These are phyloP conservation scores for Eurystomus gularis DNA, from an alignment of 2,113 vertebrate genomes.

Conservation along the genomic window DNA sequence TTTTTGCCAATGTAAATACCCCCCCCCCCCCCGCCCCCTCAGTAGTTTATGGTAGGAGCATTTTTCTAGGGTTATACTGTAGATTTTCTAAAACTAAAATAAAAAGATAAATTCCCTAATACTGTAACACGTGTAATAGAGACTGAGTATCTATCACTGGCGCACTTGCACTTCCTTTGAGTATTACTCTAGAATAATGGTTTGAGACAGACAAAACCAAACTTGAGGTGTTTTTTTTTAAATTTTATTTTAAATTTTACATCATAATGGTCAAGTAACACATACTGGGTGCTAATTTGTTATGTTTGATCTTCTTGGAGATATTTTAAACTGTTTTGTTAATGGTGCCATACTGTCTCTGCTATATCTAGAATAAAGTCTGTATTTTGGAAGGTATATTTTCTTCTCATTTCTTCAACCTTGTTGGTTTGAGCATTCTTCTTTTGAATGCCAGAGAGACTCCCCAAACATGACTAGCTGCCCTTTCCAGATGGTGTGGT, in stretches of 20 bases:
- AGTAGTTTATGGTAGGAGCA: neutral
- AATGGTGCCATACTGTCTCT: neutral
- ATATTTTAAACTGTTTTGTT: neutral
- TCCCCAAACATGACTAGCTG: neutral
- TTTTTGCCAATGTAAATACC: neutral
- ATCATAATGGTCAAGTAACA: neutral
- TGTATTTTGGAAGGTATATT: neutral
- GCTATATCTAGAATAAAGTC: neutral
- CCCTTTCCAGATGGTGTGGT: neutral
- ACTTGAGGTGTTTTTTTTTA: neutral
- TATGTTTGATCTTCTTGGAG: neutral
- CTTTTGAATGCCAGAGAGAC: neutral
- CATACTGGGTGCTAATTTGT: neutral
- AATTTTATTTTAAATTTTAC: neutral
- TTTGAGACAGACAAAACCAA: neutral
- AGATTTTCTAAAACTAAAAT: neutral
- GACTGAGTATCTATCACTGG: no score
- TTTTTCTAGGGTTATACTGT: neutral
- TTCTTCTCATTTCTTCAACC: neutral
- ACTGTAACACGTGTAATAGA: neutral
- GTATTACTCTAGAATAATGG: neutral
- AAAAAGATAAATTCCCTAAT: neutral
- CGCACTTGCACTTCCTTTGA: neutral
- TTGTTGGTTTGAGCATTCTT: neutral
- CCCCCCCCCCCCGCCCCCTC: accelerated